Conservation (phyloP, 2,113 vertebrate genomes). For the Hipposideros armiger region DNA sequence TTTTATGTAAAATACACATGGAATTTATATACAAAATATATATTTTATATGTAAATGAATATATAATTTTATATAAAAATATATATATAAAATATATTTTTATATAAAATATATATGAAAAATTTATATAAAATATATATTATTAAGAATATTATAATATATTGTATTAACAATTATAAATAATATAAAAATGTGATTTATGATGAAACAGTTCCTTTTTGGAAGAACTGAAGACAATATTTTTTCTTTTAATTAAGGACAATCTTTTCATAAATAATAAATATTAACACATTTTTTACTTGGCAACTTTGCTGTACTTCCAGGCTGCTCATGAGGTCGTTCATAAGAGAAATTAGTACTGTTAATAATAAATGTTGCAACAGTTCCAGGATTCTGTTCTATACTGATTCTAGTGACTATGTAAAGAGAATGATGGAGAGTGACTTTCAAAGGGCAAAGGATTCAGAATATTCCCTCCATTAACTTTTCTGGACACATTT, state of each 20-base stretch:
- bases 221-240: neutral
- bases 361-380: neutral
- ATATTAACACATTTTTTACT: neutral
- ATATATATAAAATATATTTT: too few relatives aligned
- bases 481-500: neutral
- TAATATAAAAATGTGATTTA: neutral
- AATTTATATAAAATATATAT: neutral
- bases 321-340: neutral
- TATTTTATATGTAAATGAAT: too few relatives aligned
- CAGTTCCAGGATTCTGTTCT: neutral
- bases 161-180: neutral
- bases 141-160: neutral
- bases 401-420: neutral
- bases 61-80: too few relatives aligned
- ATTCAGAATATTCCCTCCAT: neutral
- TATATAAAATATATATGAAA: too few relatives aligned
- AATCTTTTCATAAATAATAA: neutral
- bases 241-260: neutral
- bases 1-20: too few relatives aligned
- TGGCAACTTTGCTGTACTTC: neutral
- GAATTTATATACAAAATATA: too few relatives aligned
- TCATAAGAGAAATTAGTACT: neutral
- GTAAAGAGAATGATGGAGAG: neutral
- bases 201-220: neutral
- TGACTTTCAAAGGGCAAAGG: neutral